Evolutionary conservation across 30 jellyfish, hydroid and myxozoan species (phyloP).

Genomic region (Hydractinia echinata): DNA sequence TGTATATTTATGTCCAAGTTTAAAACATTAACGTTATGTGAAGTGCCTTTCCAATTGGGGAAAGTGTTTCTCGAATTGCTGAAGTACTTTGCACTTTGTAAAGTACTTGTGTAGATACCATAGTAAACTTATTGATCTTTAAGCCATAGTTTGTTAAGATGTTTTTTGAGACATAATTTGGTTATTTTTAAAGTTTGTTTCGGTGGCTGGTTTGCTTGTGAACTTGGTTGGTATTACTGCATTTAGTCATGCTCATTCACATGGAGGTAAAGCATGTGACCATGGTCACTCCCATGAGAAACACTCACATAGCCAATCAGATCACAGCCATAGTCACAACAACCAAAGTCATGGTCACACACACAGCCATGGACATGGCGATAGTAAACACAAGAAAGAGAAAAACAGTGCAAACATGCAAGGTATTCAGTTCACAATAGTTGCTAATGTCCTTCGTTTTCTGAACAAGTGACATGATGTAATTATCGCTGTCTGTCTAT

Average conservation of each 20-base stretch:
- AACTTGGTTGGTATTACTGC: slow-evolving; percentile 76
- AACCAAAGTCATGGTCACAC: slow-evolving; percentile 54
- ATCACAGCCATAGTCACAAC: slow-evolving; percentile 34
- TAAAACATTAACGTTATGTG: too few species aligned
- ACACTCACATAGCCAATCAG: slow-evolving; percentile 38
- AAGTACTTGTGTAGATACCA: too few species aligned
- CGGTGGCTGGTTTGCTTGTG: slow-evolving; percentile 73
- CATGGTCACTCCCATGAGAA: slow-evolving; percentile 23
- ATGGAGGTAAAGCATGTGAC: slow-evolving; percentile 70
- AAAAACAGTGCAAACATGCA: slow-evolving; percentile 82
- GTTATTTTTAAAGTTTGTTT: slow-evolving; percentile 43
- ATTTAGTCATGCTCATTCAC: slow-evolving; percentile 84
- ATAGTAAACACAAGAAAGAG: slow-evolving; percentile 31
- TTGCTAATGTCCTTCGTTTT: background rate
- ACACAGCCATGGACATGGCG: slow-evolving; percentile 19
- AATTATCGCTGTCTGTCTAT: background rate
- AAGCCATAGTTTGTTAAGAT: too few species aligned
- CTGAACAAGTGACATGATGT: background rate
- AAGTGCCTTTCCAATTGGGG: too few species aligned
- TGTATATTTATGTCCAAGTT: too few species aligned
- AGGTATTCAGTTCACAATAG: slow-evolving; percentile 28
- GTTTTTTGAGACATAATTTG: background rate
- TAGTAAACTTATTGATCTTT: too few species aligned
- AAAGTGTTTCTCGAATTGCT: too few species aligned
- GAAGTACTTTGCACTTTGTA: too few species aligned